Evolutionary conservation across 1,140 invertebrate species (phyloP), one percentile per base, ranked within the genome.

Genomic region (Penaeus indicus): DNA sequence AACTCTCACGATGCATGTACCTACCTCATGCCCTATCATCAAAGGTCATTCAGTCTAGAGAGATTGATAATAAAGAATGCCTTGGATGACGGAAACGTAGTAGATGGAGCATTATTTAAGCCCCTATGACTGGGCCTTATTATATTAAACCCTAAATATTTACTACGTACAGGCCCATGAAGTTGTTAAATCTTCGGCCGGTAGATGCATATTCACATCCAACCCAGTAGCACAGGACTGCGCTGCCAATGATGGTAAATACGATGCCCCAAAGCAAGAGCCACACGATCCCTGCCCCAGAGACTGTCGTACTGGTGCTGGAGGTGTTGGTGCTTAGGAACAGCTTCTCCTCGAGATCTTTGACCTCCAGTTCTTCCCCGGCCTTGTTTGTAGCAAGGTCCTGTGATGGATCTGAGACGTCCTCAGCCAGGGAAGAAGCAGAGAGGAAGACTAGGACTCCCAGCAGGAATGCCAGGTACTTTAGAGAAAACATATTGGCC

Each of bases 271-370:
- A 88, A 77, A 88, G 81, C 61, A 84, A 84, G 87, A 84, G 42
- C 87, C 87, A 88, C 87, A 84, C 87, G 87, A 88, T 84, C 72
- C 81, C 87, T 84, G 87, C 87, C 87, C 87, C 87, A 83, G 87
- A 88, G 81, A 88, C 87, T 88, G 82, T 42, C 75, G 75, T 80
- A 88, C 87, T 88, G 80, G 18, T 79, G 82, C 62, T 67, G 78
- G 85, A 82, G 81, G 79, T 62, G 82, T 69, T 84, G 81, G 47
- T 88, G 72, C 27, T 32, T 32, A 80, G 79, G 61, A 75, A 63
- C 81, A 88, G 69, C 87, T 84, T 88, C 69, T 88, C 87, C 69
- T 64, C 72, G 81, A 69, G 47, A 42, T 84, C 42, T 61, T 88
- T 84, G 47, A 42, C 69, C 81, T 79, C 82, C 38, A 32, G 78